Base-by-base conservation (phyloP, 2,113 vertebrate genomes). In the Nycticorax nycticorax region DNA sequence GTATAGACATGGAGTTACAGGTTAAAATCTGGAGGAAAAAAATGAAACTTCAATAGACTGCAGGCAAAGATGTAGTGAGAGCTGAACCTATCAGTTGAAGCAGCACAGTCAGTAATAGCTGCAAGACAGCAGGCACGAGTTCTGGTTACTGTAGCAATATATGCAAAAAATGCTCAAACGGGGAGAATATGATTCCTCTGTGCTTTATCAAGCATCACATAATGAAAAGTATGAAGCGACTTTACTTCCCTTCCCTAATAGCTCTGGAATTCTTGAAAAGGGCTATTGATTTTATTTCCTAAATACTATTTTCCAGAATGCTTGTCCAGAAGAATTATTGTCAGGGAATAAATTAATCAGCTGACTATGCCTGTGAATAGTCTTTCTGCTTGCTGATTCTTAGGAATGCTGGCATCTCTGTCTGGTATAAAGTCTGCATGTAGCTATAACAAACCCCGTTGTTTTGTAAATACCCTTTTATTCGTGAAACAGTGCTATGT, bases 391-490 rank as follows among this genome's bases (percentile, higher is more conserved):
- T 79, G 69, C 62, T 52, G 85, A 50, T 77, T 96, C 82, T 88
- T n/a, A 83, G 92, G 95, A 94, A 95, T 16, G 63, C 87, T 85
- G 89, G 93, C 88, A 83, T 90, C 32, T 1, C 55, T 83, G 67
- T 83, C 87, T 94, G 41, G 50, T 92, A 30, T 77, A 76, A 90
- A 88, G 82, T 55, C 87, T 92, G 72, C 82, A 77, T 48, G 90
- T 45, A 96, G 88, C 85, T 93, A 62, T 91, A 96, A 96, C 85
- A 96, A 96, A 90, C 22, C 56, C 41, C 1, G 8, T 85, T 93
- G 96, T 96, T 96, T 96, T 88, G 89, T 92, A 96, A 97, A 97
- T 96, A 92, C 26, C 75, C 78, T 83, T 94, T 95, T 90, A 77
- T 92, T 95, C 88, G 39, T 50, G 10, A 80, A 85, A 82, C 23